Evolutionary conservation across 2,888 invertebrate species (phyloP).

Genomic region (Megalurothrips usitatus): DNA sequence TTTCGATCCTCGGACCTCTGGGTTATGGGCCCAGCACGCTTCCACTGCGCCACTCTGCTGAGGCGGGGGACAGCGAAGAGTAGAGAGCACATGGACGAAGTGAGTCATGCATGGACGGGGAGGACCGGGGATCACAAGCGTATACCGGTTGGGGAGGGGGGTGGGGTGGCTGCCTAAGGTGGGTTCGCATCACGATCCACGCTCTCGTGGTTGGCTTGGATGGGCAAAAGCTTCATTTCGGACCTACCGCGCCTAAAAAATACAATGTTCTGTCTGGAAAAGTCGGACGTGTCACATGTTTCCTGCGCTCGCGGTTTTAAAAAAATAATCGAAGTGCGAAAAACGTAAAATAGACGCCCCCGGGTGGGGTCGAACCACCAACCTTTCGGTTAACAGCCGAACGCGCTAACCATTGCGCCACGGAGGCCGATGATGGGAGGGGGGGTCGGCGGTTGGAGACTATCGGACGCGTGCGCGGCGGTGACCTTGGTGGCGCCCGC

Average conservation of each 20-base stretch:
- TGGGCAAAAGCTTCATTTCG: too few relatives aligned
- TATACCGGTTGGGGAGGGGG: neutral
- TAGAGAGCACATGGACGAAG: neutral
- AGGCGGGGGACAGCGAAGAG: neutral
- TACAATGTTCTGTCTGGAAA: too few relatives aligned
- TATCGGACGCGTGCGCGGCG: neutral
- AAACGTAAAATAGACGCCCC: neutral
- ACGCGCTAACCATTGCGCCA: conserved; percentile 11
- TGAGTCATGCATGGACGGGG: neutral
- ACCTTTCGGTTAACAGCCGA: conserved; percentile 11
- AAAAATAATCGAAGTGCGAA: neutral
- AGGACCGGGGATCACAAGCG: neutral
- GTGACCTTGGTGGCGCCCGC: too few relatives aligned
- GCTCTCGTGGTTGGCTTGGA: too few relatives aligned
- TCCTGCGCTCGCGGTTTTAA: too few relatives aligned
- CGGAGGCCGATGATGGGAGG: neutral
- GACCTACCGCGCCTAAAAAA: too few relatives aligned
- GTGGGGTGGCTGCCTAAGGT: neutral
- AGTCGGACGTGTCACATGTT: too few relatives aligned
- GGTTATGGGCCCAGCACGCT: conserved; percentile 25
- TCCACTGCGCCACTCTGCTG: conserved; percentile 23
- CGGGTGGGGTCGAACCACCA: conserved; percentile 11
- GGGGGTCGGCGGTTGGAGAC: neutral
- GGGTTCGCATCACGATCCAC: too few relatives aligned
- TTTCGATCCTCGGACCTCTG: conserved; percentile 24